Base-by-base conservation (phyloP, 64 coral and sea anemone genomes). In the Actinia equina region DNA sequence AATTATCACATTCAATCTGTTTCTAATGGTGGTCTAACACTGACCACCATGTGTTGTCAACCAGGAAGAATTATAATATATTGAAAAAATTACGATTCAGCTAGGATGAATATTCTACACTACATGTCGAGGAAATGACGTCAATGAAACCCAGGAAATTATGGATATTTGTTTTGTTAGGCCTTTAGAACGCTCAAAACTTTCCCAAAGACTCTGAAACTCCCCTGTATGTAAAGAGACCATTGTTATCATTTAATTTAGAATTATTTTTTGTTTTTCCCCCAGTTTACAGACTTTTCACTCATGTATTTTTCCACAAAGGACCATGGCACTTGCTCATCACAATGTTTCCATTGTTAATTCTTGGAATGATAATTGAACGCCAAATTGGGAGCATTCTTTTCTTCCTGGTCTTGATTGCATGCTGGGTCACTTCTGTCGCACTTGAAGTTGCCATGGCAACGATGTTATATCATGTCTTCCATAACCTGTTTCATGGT, bases 381-480 rank as follows among this genome's bases (percentile, higher is more conserved):
- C 30, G 11, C 5, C 82, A 84, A 12, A 56, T 84, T 84, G 82
- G 82, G 25, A 84, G 51, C 20, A 84, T 84, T 84, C 82, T 84
- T 6, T 57, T 84, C 51, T 57, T 60, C 18, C 13, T 84, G 25
- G 25, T 84, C 52, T 51, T 84, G 18, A 84, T 55, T 6, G 7
- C 16, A n/a, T 84, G 49, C 51, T 84, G 82, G 82, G 19, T 84
- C 37, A 84, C 20, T 15, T 84, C 82, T 2, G 46, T 42, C 13
- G 9, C 15, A 53, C 82, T 84, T 27, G 82, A 84, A 57, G 82
- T 84, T 84, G 51, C 82, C 46, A 84, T 84, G 82, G 57, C 82
- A 84, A 84, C 82, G 0, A 54, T 84, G 57, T 22, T 84, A 25
- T 84, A 84, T 51, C 82, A 84, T 59, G 57, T 84, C 12, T n/a